Evolutionary conservation across 2,797 vertebrate species (phyloP).

Genomic region (Semaprochilodus insignis): DNA sequence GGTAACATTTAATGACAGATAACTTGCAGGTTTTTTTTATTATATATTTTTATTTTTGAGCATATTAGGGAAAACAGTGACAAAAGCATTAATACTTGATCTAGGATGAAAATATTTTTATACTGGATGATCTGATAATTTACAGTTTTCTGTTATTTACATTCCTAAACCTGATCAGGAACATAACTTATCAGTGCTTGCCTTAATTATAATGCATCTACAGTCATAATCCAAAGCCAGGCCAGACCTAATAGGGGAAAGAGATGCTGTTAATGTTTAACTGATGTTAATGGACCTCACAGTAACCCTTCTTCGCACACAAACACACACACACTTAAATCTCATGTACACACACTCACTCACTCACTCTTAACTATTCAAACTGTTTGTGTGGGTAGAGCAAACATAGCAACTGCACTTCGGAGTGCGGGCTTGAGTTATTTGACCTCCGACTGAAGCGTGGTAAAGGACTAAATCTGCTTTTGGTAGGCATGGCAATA

Average conservation of each 20-base stretch:
- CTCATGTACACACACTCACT: not conserved
- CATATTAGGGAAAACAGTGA: too few species aligned
- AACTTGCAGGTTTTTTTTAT: too few species aligned
- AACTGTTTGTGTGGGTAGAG: constrained; percentile 40
- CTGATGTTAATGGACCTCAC: not conserved
- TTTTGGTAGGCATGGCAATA: constrained; percentile 64
- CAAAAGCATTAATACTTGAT: too few species aligned
- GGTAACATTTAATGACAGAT: not conserved
- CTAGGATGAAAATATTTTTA: too few species aligned
- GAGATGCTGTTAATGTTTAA: not conserved
- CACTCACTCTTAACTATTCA: not conserved
- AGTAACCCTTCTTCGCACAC: not conserved
- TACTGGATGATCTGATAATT: too few species aligned
- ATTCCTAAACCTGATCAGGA: too few species aligned
- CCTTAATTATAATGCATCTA: not conserved
- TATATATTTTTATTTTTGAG: too few species aligned
- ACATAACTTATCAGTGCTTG: too few species aligned
- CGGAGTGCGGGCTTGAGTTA: constrained; percentile 65
- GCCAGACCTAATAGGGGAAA: not conserved
- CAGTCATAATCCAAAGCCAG: not conserved
- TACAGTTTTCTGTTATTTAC: too few species aligned
- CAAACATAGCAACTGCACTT: constrained; percentile 75
- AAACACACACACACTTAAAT: not conserved
- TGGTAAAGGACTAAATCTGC: constrained; percentile 31
- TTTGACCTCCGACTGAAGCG: constrained; percentile 23